phyloP scores from a whole-genome alignment of 1,140 invertebrate genomes.

The Triops cancriformis region DNA sequence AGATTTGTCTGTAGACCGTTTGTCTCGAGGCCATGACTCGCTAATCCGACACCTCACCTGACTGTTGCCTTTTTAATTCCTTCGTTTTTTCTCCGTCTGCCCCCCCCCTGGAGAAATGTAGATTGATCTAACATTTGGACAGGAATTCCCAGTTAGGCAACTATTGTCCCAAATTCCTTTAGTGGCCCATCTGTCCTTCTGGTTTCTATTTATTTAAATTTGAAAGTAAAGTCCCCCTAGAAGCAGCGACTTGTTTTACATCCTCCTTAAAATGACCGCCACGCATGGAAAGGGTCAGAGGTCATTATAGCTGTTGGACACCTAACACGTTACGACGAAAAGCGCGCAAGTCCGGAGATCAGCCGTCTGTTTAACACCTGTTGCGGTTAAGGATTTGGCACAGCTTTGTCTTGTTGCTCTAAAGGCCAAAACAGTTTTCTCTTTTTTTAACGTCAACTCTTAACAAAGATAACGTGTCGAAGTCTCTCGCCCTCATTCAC shows the following conservation, averaged over 20 bases:
- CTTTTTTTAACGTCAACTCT: too few species aligned
- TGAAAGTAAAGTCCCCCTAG: neutral
- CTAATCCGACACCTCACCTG: constrained; percentile 1
- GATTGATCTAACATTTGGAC: neutral
- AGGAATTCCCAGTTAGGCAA: neutral
- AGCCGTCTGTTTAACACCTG: constrained; percentile 6
- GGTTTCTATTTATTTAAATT: neutral
- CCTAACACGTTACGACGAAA: neutral
- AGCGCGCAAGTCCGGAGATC: neutral
- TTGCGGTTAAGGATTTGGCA: neutral
- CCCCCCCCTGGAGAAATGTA: neutral
- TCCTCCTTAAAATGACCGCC: neutral
- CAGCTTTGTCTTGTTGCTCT: too few species aligned
- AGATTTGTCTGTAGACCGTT: neutral
- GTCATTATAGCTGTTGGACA: neutral
- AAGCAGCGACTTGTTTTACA: neutral
- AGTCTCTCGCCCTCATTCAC: constrained; percentile 7
- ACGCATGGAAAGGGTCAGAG: neutral
- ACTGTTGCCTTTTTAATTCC: too few species aligned
- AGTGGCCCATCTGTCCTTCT: neutral
- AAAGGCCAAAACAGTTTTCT: too few species aligned
- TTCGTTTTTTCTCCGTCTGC: neutral
- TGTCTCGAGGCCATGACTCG: neutral
- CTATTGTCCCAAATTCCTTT: neutral
- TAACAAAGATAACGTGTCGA: too few species aligned